Evolutionary conservation across 2,113 vertebrate species (phyloP), one percentile per base, ranked within the genome.

Genomic region (Pedetes capensis): DNA sequence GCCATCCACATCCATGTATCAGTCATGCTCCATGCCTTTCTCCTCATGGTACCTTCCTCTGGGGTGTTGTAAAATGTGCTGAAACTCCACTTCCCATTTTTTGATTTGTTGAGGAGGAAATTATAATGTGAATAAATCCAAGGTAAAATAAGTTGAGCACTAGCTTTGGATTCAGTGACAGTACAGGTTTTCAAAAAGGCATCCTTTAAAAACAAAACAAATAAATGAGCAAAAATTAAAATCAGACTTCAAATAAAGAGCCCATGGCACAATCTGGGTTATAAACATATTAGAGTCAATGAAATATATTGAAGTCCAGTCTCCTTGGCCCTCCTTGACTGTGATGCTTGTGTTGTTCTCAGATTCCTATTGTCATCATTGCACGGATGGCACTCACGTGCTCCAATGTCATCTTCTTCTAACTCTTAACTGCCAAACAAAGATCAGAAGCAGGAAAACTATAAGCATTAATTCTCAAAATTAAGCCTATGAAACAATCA

Each of bases 171-270:
- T 37, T 87, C 42, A 68, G 25, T 0, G 4, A 89, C 32, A 83
- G 18, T 39, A 37, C 11, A 79, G 27, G 10, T 91, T 91, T 88
- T 83, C 34, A 87, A 6, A 87, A 71, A 96, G 44, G 23, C 17
- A 55, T 68, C 63, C 82, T 90, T 93, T 53, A 78, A 88, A 93
- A 91, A 93, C 3, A 49, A 93, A 92, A 64, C 23, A 44, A 95
- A 74, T 5, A 92, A 57, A n/a, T n/a, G 74, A 84, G 37, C 2
- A 25, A 66, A 23, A 5, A 1, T 12, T 34, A 16, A 89, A 93
- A 69, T 68, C 29, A 81, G n/a, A 85, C 37, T 90, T 94, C 13
- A 66, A 75, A 83, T 55, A 64, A 91, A 87, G 86, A 85, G 32
- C n/a, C 20, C 6, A 34, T 3, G 17, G 14, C 22, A 71, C 16